These are phyloP conservation scores for Aporrectodea caliginosa DNA, from an alignment of 1,140 invertebrate species.

Conservation along the genomic window DNA sequence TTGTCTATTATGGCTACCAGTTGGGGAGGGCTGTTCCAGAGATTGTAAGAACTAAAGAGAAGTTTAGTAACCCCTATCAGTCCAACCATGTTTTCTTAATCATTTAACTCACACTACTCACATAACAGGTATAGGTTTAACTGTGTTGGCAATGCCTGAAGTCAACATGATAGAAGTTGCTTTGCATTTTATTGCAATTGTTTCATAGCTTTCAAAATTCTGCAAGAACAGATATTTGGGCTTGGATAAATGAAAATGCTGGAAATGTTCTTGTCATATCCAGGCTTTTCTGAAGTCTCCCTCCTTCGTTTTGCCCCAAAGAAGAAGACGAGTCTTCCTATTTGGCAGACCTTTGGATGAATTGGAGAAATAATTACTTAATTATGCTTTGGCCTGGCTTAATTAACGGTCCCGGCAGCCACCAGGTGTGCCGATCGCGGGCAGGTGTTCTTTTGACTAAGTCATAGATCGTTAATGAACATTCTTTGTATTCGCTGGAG, in stretches of 20 bases:
- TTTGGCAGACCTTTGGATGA: not conserved
- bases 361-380: constrained; percentile 1
- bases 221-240: not conserved
- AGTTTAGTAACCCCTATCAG: not conserved
- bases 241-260: too few relatives aligned
- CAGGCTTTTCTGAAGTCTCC: too few relatives aligned
- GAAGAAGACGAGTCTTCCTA: not conserved
- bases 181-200: too few relatives aligned
- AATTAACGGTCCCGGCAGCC: not conserved
- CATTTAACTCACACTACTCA: not conserved
- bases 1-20: not conserved
- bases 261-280: too few relatives aligned
- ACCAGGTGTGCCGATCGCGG: not conserved
- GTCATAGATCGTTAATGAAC: too few relatives aligned
- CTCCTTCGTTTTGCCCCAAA: too few relatives aligned
- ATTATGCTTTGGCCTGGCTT: not conserved
- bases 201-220: not conserved
- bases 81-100: not conserved
- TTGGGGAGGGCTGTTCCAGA: not conserved
- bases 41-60: not conserved
- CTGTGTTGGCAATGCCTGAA: too few relatives aligned
- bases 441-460: not conserved
- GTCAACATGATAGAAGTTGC: too few relatives aligned
- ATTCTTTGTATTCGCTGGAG: too few relatives aligned
- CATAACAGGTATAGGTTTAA: too few relatives aligned